Base-by-base conservation (phyloP, 2,888 invertebrate genomes). In the Epinotia nisella region DNA sequence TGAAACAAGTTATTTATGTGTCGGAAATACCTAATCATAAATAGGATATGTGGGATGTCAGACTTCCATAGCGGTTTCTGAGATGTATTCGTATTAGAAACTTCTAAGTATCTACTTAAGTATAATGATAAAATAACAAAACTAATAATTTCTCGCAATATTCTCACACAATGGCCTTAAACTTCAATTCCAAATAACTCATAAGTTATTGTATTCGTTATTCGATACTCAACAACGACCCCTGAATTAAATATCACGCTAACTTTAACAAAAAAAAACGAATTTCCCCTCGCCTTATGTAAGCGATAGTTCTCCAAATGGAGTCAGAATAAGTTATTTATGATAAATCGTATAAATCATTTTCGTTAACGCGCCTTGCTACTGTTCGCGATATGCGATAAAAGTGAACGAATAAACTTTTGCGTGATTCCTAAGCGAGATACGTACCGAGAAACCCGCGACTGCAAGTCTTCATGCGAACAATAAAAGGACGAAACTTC, bases 341-440 rank as follows among this genome's bases (percentile, higher is more conserved):
- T 92, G 90, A 92, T 91, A 92, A 92, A 90, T 87, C 86, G 84
- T 89, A 93, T 93, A 93, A 92, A 93, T 93, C 92, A 93, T 93
- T 91, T 91, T 89, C 83, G 80, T 86, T 90, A 90, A 89, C 90
- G 89, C 88, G 86, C 89, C 83, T 83, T 81, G 81, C 82, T 84
- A 80, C 75, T 78, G 80, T 73, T 73, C 61, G 66, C 71, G 70
- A 56, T 68, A 68, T 55, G 86, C 88, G 92, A 92, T 92, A 93
- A 92, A 90, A 90, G 90, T 84, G 86, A 87, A 85, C 89, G 91
- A 90, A 90, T 92, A 89, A 92, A 93, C 87, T 93, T 91, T 89
- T 88, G 90, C 88, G 89, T 85, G 92, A 92, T 93, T 88, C 87
- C 83, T 84, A 82, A 86, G 85, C 82, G 87, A 88, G 93, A 92